phyloP scores from a whole-genome alignment of 1,140 invertebrate genomes.

The Neodiprion lecontei region DNA sequence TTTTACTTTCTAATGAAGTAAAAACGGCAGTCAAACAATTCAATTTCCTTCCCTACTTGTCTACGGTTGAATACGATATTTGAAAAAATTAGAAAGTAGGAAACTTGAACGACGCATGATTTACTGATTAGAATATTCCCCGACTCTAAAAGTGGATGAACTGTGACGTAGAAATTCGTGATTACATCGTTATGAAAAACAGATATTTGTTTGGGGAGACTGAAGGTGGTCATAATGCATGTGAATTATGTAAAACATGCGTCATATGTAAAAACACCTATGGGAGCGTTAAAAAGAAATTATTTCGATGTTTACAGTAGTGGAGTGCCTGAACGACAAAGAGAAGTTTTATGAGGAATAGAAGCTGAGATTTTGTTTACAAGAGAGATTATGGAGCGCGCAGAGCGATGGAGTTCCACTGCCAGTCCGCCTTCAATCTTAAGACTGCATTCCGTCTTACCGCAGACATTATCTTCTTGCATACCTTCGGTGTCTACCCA shows the following conservation, averaged over 20 bases:
- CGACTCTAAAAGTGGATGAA: too few relatives aligned
- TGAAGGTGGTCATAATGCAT: neutral
- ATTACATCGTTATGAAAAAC: too few relatives aligned
- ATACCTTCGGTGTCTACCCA: constrained; percentile 47
- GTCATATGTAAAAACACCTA: neutral
- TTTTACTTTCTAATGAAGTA: too few relatives aligned
- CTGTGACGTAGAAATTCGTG: too few relatives aligned
- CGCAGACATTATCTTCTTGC: constrained; percentile 39
- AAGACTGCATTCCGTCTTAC: constrained; percentile 35
- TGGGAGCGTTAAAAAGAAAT: neutral
- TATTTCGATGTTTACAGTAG: constrained; percentile 19
- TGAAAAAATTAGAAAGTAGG: too few relatives aligned
- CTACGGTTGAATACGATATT: too few relatives aligned
- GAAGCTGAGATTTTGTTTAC: constrained; percentile 71
- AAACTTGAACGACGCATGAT: too few relatives aligned
- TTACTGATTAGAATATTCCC: too few relatives aligned
- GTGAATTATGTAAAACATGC: neutral
- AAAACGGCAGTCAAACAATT: too few relatives aligned
- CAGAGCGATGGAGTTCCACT: constrained; percentile 68
- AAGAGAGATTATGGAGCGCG: constrained; percentile 71
- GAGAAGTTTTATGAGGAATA: constrained; percentile 66
- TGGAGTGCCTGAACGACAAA: constrained; percentile 30
- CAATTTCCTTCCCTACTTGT: too few relatives aligned
- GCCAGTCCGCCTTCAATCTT: constrained; percentile 30
- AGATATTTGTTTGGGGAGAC: neutral